Evolutionary conservation across 2,888 invertebrate species (phyloP).

Genomic region (Drosophila suboccidentalis): DNA sequence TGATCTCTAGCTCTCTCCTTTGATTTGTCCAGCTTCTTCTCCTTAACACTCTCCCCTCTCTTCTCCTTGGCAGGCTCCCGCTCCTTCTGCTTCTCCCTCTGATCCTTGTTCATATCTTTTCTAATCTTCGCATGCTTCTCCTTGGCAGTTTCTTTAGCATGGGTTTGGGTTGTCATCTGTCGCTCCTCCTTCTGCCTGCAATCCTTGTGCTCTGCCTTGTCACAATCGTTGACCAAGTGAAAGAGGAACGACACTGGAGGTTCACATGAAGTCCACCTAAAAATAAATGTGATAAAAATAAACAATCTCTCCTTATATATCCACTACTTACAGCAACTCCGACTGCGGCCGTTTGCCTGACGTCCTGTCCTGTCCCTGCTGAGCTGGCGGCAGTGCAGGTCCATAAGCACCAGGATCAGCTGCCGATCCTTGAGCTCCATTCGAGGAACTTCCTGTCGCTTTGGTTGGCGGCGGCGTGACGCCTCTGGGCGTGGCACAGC

Average conservation of each 20-base stretch:
- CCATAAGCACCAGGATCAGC: slow-evolving; percentile 36
- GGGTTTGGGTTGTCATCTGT: neutral
- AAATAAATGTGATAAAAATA: neutral
- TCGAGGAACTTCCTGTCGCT: neutral
- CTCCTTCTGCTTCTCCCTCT: slow-evolving; percentile 13
- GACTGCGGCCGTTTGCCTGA: slow-evolving; percentile 50
- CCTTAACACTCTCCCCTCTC: too few relatives aligned
- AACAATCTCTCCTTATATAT: neutral
- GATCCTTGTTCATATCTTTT: neutral
- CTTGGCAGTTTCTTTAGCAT: slow-evolving; percentile 15
- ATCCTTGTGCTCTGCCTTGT: slow-evolving; percentile 49
- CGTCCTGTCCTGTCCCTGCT: neutral
- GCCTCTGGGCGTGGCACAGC: slow-evolving; percentile 33
- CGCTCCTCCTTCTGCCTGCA: slow-evolving; percentile 49
- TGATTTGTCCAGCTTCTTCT: slow-evolving; percentile 2
- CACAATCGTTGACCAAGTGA: slow-evolving; percentile 55
- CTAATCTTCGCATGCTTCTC: slow-evolving; percentile 14
- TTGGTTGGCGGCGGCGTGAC: slow-evolving; percentile 3
- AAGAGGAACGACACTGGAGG: slow-evolving; percentile 52
- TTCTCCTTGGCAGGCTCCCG: slow-evolving; percentile 12
- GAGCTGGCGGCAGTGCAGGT: slow-evolving; percentile 40
- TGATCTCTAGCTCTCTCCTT: slow-evolving; percentile 14
- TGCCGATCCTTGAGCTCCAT: slow-evolving; percentile 15
- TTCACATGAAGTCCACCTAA: slow-evolving; percentile 56
- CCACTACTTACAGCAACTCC: slow-evolving; percentile 40